Percentiles rank a stretch among this genome's conserved stretches.
Evolutionary conservation across 2,888 invertebrate species (phyloP).

Genomic region (Acanthosoma haemorrhoidale): DNA sequence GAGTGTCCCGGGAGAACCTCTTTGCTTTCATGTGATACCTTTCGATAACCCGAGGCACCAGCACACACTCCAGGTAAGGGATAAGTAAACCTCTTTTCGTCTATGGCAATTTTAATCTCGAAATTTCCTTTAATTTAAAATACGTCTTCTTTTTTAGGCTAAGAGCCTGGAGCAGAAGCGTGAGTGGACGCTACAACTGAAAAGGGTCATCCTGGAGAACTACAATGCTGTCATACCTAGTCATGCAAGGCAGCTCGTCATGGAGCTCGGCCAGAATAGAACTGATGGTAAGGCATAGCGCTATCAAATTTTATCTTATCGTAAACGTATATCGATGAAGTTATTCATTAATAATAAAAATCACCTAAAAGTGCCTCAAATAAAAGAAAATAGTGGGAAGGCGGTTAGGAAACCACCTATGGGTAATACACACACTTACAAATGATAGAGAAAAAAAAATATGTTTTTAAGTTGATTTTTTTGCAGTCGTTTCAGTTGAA

Average conservation of each 20-base stretch:
- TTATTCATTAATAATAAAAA: no score
- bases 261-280: slow-evolving; percentile 76
- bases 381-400: no score
- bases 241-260: slow-evolving; percentile 85
- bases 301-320: no score
- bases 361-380: no score
- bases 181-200: slow-evolving; percentile 73
- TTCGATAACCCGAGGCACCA: slow-evolving; percentile 91
- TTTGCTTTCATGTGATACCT: slow-evolving; percentile 93
- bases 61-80: slow-evolving; percentile 70
- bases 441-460: no score
- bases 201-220: slow-evolving; percentile 88
- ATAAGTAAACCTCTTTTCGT: background rate
- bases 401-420: no score
- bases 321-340: no score
- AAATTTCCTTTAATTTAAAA: background rate
- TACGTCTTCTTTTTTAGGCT: slow-evolving; percentile 54
- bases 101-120: no score
- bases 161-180: slow-evolving; percentile 78
- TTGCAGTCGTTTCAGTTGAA: no score
- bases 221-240: slow-evolving; percentile 90
- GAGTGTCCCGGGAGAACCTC: slow-evolving; percentile 86
- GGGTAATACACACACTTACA: no score
- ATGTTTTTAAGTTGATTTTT: no score
- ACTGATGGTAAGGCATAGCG: slow-evolving; percentile 57